Conservation (phyloP, 1,140 invertebrate species). For the Mycetomoellerius zeteki region DNA sequence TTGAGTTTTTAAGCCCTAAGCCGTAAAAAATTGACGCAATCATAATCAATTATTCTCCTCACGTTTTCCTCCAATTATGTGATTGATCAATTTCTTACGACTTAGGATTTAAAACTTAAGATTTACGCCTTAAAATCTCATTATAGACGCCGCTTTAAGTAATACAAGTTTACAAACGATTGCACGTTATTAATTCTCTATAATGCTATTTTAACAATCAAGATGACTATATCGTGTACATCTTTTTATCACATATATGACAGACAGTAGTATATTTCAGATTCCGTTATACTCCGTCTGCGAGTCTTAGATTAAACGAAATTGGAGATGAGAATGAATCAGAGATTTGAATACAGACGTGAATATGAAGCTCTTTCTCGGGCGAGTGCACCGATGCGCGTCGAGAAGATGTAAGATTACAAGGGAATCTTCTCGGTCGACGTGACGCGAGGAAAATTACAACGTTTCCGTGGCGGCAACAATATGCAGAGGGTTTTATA, state of each 20-base stretch:
- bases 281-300: neutral
- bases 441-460: constrained; percentile 33
- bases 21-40: too few relatives aligned
- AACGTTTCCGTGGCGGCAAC: constrained; percentile 1
- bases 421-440: constrained; percentile 48
- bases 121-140: too few relatives aligned
- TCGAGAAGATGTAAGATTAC: constrained; percentile 33
- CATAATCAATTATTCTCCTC: too few relatives aligned
- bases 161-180: neutral
- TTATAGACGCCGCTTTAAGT: too few relatives aligned
- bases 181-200: neutral
- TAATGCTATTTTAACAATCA: neutral
- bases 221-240: neutral
- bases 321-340: constrained; percentile 30
- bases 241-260: neutral
- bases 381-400: constrained; percentile 17
- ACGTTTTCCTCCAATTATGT: too few relatives aligned
- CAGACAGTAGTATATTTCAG: neutral
- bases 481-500: constrained; percentile 21
- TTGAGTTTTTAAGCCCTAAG: too few relatives aligned
- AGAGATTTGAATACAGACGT: constrained; percentile 14
- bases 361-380: constrained; percentile 18
- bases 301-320: constrained; percentile 20
- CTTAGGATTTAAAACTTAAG: too few relatives aligned
- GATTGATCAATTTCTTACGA: too few relatives aligned